A percentile compares a stretch with the other conserved stretches of the same genome.
Evolutionary conservation across 2,113 vertebrate genomes (phyloP).

Genomic region (Carassius gibelio): DNA sequence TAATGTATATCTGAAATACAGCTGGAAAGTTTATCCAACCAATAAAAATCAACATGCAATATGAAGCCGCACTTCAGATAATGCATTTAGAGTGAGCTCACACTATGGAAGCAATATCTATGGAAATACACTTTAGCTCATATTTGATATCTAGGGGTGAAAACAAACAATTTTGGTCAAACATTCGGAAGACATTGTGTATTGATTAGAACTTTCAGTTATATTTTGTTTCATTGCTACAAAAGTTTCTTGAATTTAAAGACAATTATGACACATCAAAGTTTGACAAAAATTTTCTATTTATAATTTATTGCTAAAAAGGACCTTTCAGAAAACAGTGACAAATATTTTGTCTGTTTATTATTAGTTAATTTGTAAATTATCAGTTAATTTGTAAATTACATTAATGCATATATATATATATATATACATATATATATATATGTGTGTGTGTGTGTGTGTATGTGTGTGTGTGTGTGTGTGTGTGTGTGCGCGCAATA

Average conservation of each 20-base stretch:
- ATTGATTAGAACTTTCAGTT: constrained; percentile 8
- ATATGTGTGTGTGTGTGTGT: no score
- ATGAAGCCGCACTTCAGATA: constrained; percentile 17
- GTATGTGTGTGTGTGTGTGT: no score
- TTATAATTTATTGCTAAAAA: not conserved
- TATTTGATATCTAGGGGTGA: constrained; percentile 2
- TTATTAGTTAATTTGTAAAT: not conserved
- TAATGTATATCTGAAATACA: constrained; percentile 2
- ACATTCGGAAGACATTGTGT: not conserved
- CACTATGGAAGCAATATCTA: constrained; percentile 21
- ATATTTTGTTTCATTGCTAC: not conserved
- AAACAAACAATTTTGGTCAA: constrained; percentile 21
- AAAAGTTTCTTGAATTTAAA: not conserved
- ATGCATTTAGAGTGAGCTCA: constrained; percentile 12
- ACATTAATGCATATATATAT: no score
- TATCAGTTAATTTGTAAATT: not conserved
- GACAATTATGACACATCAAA: not conserved
- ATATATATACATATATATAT: not conserved
- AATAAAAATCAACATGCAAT: constrained; percentile 5
- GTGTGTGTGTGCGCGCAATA: no score
- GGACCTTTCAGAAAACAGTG: not conserved
- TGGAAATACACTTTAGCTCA: constrained; percentile 16
- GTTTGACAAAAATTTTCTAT: no score
- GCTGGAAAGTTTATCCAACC: constrained; percentile 25
- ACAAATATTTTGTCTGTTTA: not conserved